Conservation (phyloP, 2,113 vertebrate genomes). For the Prunella himalayana region DNA sequence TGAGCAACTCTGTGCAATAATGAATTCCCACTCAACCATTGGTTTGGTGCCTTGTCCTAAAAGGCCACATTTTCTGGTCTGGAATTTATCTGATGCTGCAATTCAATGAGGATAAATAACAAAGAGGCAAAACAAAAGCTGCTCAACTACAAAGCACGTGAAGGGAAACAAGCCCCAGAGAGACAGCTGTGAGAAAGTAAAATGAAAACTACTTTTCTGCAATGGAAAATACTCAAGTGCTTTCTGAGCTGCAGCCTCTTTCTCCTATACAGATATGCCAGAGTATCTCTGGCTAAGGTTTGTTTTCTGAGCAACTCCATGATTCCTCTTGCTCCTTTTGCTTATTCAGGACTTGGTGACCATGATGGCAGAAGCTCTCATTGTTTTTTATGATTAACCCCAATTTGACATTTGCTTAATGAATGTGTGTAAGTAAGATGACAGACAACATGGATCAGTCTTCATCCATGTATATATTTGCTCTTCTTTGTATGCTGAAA, state of each 20-base stretch:
- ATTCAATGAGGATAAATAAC: background rate
- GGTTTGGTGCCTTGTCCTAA: background rate
- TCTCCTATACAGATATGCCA: background rate
- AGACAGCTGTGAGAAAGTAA: background rate
- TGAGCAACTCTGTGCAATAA: rapidly evolving
- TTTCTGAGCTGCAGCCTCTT: background rate
- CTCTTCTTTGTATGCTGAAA: background rate
- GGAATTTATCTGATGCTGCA: background rate
- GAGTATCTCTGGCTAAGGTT: background rate
- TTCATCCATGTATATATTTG: rapidly evolving
- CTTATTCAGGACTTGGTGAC: background rate
- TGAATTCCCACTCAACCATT: background rate
- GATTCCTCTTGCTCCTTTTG: background rate
- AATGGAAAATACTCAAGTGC: background rate
- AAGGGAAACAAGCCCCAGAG: background rate
- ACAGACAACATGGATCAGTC: background rate
- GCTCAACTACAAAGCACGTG: background rate
- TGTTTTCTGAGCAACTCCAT: background rate
- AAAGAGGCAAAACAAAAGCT: background rate
- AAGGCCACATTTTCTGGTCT: background rate
- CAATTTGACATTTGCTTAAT: background rate
- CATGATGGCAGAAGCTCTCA: background rate
- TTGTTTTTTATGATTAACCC: background rate
- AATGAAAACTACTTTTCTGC: background rate
- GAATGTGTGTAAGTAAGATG: background rate